Conservation (phyloP, 2,797 vertebrate species). For the Buphagus erythrorhynchus region DNA sequence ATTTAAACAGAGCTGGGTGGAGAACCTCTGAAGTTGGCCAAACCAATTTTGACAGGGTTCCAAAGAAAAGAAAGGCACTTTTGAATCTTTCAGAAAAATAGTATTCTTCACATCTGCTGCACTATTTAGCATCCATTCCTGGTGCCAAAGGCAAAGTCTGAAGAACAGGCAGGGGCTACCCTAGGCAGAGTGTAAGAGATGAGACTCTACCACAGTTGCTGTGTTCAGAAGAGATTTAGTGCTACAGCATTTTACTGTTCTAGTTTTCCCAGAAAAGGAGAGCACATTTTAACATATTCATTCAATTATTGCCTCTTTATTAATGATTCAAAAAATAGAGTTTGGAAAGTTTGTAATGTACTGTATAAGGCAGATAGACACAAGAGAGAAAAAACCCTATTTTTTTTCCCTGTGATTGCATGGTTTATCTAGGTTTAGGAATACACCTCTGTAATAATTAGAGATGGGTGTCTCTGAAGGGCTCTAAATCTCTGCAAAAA, state of each 20-base stretch:
- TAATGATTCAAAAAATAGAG: background rate
- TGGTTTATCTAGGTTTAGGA: background rate
- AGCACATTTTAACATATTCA: background rate
- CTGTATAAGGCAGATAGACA: background rate
- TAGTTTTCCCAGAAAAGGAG: background rate
- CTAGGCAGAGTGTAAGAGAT: background rate
- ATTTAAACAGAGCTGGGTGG: background rate
- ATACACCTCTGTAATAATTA: background rate
- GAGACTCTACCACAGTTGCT: background rate
- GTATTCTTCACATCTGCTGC: background rate
- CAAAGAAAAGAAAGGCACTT: background rate
- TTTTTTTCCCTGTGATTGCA: accelerated
- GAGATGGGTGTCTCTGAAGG: background rate
- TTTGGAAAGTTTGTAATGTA: background rate
- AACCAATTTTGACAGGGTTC: background rate
- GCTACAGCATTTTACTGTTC: background rate
- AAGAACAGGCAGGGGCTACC: background rate
- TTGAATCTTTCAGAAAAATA: background rate
- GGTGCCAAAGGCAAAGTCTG: background rate
- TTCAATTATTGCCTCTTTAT: background rate
- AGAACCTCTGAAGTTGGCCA: background rate
- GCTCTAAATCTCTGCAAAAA: background rate
- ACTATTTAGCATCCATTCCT: background rate
- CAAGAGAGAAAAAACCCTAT: background rate
- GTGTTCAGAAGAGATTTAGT: background rate